Conservation (phyloP, 2,797 vertebrate species). For the Tauraco hartlaubi region DNA sequence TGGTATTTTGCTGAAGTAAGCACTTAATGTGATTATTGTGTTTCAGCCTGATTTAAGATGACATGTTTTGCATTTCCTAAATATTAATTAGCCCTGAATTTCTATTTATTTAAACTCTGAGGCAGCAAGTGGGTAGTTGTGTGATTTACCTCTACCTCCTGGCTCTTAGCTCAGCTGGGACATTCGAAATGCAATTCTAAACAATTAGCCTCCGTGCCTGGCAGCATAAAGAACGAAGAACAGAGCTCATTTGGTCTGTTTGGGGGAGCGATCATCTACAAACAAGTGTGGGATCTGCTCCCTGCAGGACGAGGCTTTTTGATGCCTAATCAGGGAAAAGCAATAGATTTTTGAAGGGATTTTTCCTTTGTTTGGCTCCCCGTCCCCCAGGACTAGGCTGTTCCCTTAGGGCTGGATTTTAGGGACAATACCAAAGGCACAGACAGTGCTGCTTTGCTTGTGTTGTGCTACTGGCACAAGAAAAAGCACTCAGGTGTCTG, state of each 20-base stretch:
- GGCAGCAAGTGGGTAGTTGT: constrained; percentile 64
- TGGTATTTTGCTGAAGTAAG: constrained; percentile 75
- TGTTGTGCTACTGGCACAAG: neutral
- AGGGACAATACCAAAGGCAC: neutral
- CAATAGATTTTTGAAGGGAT: neutral
- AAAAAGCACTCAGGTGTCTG: neutral
- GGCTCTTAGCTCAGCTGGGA: constrained; percentile 66
- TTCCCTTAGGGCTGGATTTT: neutral
- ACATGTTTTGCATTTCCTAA: constrained; percentile 77
- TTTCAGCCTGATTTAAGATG: constrained; percentile 81
- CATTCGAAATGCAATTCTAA: constrained; percentile 45
- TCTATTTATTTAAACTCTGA: constrained; percentile 59
- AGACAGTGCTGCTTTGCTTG: fast-evolving
- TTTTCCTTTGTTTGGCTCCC: neutral
- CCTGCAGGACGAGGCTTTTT: neutral
- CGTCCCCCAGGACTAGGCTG: neutral
- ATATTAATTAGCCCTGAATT: constrained; percentile 78
- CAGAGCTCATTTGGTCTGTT: constrained; percentile 16
- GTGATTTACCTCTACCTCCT: constrained; percentile 72
- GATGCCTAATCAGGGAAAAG: neutral
- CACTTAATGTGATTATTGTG: constrained; percentile 77
- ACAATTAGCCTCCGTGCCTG: constrained; percentile 72
- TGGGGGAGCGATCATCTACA: constrained; percentile 21
- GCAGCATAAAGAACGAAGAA: constrained; percentile 46
- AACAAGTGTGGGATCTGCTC: neutral